These are phyloP conservation scores for Seriola dumerili DNA, from an alignment of 2,113 vertebrate species.

Conservation along the genomic window DNA sequence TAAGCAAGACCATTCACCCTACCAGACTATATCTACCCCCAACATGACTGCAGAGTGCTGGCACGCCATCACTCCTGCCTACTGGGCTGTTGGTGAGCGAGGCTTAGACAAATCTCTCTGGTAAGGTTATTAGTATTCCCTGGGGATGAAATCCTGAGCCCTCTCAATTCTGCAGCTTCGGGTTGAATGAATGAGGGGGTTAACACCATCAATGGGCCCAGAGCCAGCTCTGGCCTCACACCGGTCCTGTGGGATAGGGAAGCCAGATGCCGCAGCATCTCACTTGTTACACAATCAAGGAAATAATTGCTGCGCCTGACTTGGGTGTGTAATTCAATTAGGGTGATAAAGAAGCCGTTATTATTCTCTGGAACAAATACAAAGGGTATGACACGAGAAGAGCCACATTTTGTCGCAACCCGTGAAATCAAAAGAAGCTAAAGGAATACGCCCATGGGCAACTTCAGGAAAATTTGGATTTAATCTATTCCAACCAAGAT, in stretches of 20 bases:
- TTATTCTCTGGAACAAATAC: slow-evolving; percentile 30
- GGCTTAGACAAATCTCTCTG: slow-evolving; percentile 56
- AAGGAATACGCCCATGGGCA: slow-evolving; percentile 6
- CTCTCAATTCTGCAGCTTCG: slow-evolving; percentile 47
- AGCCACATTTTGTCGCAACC: slow-evolving; percentile 10
- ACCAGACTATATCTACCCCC: slow-evolving; percentile 21
- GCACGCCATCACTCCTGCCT: slow-evolving; percentile 31
- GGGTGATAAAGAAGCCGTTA: slow-evolving; percentile 48
- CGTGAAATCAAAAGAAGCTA: slow-evolving; percentile 51
- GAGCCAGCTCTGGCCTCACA: slow-evolving; percentile 51
- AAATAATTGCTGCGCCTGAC: slow-evolving; percentile 55
- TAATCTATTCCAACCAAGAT: slow-evolving; percentile 20
- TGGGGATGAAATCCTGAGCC: slow-evolving; percentile 46
- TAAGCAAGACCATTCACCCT: slow-evolving; percentile 20
- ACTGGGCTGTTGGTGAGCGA: slow-evolving; percentile 29
- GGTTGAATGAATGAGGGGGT: slow-evolving; percentile 55
- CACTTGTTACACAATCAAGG: slow-evolving; percentile 70
- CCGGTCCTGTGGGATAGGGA: slow-evolving; percentile 44
- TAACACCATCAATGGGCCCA: slow-evolving; percentile 52
- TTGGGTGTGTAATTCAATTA: slow-evolving; percentile 70
- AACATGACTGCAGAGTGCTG: slow-evolving; percentile 37
- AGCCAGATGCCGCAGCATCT: slow-evolving; percentile 59
- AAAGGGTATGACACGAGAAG: slow-evolving; percentile 19
- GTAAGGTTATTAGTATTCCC: slow-evolving; percentile 60
- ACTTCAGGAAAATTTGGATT: not conserved